Percentiles rank a stretch among this genome's conserved stretches.
Evolutionary conservation across 1,140 invertebrate species (phyloP).

Genomic region (Plectrocnemia conspersa): DNA sequence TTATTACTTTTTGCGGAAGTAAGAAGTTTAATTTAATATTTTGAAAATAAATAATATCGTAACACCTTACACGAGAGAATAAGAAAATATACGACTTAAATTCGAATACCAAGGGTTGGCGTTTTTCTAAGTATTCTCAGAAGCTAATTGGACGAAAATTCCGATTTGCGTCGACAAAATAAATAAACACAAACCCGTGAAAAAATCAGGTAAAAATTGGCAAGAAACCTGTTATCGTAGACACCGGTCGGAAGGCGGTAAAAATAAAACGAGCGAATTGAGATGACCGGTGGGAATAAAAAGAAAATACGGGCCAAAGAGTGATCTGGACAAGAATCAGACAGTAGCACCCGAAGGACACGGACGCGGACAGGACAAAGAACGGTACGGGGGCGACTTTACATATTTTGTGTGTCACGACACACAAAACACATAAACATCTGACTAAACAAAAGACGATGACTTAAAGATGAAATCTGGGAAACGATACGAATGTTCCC

Average conservation of each 20-base stretch:
- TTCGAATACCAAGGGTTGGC: too few relatives aligned
- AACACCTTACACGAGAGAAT: too few relatives aligned
- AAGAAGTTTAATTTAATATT: too few relatives aligned
- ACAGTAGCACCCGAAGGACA: constrained; percentile 12
- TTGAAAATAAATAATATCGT: too few relatives aligned
- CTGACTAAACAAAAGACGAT: background rate
- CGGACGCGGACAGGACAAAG: constrained; percentile 21
- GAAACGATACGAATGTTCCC: too few relatives aligned
- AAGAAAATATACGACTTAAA: too few relatives aligned
- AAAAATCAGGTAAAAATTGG: constrained; percentile 13
- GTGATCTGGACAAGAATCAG: constrained; percentile 9
- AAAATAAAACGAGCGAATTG: constrained; percentile 21
- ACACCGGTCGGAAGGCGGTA: constrained; percentile 21
- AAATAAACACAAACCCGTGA: background rate
- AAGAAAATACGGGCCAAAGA: constrained; percentile 6
- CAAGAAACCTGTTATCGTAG: constrained; percentile 26
- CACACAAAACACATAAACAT: background rate
- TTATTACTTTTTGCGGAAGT: too few relatives aligned
- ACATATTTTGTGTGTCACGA: constrained; percentile 34
- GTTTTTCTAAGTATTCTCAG: too few relatives aligned
- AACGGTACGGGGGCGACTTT: constrained; percentile 17
- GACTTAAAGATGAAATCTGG: background rate
- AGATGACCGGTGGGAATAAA: constrained; percentile 14
- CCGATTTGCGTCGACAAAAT: background rate
- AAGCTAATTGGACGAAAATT: background rate